Conservation (phyloP, 2,888 invertebrate species). For the Perizoma flavofasciatum region DNA sequence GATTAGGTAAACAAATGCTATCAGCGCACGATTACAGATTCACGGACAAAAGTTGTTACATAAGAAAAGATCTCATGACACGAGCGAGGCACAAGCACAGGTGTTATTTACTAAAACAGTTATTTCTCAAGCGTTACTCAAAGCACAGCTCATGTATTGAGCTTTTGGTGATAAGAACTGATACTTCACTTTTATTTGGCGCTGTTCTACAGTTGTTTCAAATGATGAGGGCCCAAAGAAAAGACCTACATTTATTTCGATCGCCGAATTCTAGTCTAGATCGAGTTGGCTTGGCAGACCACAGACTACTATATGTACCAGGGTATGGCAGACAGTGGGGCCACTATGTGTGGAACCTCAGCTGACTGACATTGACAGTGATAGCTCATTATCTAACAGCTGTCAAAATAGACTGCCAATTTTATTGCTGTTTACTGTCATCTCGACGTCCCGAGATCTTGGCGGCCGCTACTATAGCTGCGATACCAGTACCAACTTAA, state of each 20-base stretch:
- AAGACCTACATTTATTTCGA: constrained; percentile 76
- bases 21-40: constrained; percentile 61
- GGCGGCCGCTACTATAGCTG: too few species aligned
- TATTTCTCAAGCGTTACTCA: constrained; percentile 64
- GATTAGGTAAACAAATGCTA: constrained; percentile 68
- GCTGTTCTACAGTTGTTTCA: constrained; percentile 61
- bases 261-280: constrained; percentile 55
- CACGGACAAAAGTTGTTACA: constrained; percentile 73
- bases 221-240: constrained; percentile 64
- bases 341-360: too few species aligned
- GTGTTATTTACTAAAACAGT: constrained; percentile 43
- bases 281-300: constrained; percentile 50
- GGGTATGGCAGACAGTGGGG: too few species aligned
- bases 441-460: too few species aligned
- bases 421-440: too few species aligned
- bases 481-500: too few species aligned
- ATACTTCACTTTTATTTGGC: constrained; percentile 76
- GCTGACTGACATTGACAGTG: too few species aligned
- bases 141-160: constrained; percentile 59
- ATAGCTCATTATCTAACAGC: constrained; percentile 26
- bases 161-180: constrained; percentile 55
- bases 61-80: constrained; percentile 75
- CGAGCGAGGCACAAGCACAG: constrained; percentile 59
- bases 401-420: constrained; percentile 45
- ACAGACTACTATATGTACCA: too few species aligned